phyloP scores from a whole-genome alignment of 2,797 vertebrate species.

The Phaenicophaeus curvirostris region DNA sequence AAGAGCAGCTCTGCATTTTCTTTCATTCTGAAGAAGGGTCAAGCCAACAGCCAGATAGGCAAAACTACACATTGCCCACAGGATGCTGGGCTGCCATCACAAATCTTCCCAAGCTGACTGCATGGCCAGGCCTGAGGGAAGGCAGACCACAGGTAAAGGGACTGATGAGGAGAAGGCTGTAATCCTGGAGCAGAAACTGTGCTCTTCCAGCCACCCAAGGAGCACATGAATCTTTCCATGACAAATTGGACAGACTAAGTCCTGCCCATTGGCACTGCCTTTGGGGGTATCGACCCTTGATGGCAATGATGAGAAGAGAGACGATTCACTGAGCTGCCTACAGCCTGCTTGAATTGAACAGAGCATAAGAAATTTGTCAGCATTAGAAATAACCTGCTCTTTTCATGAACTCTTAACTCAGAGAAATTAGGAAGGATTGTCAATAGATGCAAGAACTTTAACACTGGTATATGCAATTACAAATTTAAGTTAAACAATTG shows the following conservation, averaged over 20 bases:
- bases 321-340: background rate
- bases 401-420: background rate
- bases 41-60: background rate
- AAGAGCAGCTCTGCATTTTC: background rate
- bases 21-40: background rate
- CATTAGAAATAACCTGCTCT: background rate
- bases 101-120: background rate
- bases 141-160: slow-evolving; percentile 13
- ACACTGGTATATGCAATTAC: accelerated
- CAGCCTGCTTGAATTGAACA: background rate
- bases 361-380: background rate
- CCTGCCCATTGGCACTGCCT: background rate
- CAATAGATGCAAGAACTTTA: background rate
- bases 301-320: background rate
- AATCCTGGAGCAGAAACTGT: background rate
- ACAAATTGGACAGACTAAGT: background rate
- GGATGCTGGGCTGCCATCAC: background rate
- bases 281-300: background rate
- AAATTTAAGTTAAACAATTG: background rate
- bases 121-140: background rate
- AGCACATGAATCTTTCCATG: background rate
- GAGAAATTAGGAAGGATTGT: background rate
- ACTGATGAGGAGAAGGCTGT: background rate
- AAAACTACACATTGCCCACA: background rate
- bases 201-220: background rate